These are phyloP conservation scores for Zaprionus africanus DNA, from an alignment of 1,140 invertebrate species.

Conservation along the genomic window DNA sequence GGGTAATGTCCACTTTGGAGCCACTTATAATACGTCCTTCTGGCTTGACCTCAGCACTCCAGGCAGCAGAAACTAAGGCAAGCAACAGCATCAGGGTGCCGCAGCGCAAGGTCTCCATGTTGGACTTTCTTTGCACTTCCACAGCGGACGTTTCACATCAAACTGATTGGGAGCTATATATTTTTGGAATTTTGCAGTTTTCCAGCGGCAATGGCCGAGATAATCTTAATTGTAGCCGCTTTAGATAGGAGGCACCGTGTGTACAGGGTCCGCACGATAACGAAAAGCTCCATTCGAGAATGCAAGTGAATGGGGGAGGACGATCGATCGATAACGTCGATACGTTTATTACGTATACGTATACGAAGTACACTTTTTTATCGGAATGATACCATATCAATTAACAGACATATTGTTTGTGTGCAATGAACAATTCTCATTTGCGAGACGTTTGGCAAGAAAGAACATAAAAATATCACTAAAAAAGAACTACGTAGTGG, in stretches of 20 bases:
- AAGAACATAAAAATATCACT: no score
- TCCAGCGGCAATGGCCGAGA: conserved; percentile 15
- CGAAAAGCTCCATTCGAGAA: conserved; percentile 11
- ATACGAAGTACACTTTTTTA: background rate
- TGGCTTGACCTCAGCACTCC: background rate
- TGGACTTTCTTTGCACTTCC: conserved; percentile 2
- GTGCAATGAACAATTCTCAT: no score
- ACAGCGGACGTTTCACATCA: conserved; percentile 29
- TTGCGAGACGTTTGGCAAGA: no score
- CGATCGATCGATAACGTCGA: background rate
- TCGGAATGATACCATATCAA: background rate
- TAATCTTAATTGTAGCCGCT: conserved; percentile 66
- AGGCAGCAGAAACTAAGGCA: background rate
- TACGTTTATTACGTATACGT: background rate
- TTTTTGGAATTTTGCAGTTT: conserved; percentile 71
- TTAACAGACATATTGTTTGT: background rate
- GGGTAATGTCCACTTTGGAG: conserved; percentile 58
- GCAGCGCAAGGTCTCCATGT: conserved; percentile 27
- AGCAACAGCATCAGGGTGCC: conserved; percentile 31
- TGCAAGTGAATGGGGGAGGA: conserved; percentile 4
- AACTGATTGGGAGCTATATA: conserved; percentile 54
- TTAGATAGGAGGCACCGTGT: conserved; percentile 51
- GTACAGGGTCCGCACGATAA: conserved; percentile 62
- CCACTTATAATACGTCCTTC: conserved; percentile 65
- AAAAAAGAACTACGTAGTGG: no score